These are phyloP conservation scores for Hylyphantes graminicola DNA, from an alignment of 1,140 invertebrate genomes.

Conservation along the genomic window DNA sequence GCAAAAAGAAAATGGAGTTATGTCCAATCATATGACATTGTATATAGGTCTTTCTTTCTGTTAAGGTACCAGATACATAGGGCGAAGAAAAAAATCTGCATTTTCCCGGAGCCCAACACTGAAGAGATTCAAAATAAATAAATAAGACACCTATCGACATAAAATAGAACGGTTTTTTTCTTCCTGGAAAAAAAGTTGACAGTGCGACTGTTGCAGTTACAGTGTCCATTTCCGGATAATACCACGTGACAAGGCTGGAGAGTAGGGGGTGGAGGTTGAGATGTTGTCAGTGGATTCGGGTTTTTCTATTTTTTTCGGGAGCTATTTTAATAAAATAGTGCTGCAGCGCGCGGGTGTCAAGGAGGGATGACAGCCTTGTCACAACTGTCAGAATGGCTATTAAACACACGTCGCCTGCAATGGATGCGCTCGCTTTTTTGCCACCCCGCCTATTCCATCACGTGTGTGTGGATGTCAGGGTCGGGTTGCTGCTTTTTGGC, in stretches of 20 bases:
- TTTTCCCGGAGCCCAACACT: conserved; percentile 42
- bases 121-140: conserved; percentile 59
- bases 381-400: conserved; percentile 60
- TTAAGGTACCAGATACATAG: too few species aligned
- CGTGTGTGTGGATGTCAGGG: conserved; percentile 44
- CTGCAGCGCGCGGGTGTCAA: conserved; percentile 54
- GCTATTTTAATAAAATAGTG: conserved; percentile 60
- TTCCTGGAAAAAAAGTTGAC: conserved; percentile 35
- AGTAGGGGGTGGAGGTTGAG: background rate
- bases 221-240: conserved; percentile 59
- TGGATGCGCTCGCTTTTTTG: conserved; percentile 56
- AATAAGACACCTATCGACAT: conserved; percentile 59
- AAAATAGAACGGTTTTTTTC: conserved; percentile 56
- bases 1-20: conserved; percentile 2
- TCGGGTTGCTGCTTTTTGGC: conserved; percentile 38
- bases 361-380: conserved; percentile 54
- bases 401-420: conserved; percentile 59
- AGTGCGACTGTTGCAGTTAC: conserved; percentile 56
- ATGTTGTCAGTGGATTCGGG: conserved; percentile 1
- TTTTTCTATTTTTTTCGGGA: conserved; percentile 36
- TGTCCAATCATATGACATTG: too few species aligned
- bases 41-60: background rate
- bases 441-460: conserved; percentile 51
- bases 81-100: conserved; percentile 36
- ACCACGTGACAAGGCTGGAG: conserved; percentile 54